Percentiles rank a stretch among this genome's conserved stretches.
Evolutionary conservation across 2,113 vertebrate genomes (phyloP).

Genomic region (Leiothrix lutea): DNA sequence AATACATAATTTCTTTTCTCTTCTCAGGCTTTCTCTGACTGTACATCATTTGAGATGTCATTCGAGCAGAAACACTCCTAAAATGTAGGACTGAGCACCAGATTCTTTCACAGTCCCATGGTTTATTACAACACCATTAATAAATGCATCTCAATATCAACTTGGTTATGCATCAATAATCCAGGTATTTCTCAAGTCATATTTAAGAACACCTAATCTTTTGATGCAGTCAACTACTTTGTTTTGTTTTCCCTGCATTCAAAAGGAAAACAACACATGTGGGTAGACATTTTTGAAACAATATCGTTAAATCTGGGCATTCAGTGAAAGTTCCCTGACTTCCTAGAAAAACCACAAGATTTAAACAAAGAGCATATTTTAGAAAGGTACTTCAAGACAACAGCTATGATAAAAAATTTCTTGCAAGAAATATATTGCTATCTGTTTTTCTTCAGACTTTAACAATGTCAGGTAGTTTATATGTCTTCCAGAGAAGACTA

Average conservation of each 20-base stretch:
- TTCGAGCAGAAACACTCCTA: background rate
- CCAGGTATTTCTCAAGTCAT: background rate
- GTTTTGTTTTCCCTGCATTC: background rate
- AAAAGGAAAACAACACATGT: background rate
- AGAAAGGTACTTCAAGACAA: background rate
- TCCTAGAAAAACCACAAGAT: background rate
- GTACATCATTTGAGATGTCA: background rate
- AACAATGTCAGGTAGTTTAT: background rate
- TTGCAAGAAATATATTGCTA: background rate
- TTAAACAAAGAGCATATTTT: background rate
- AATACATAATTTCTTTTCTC: background rate
- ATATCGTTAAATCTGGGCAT: background rate
- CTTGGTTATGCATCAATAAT: background rate
- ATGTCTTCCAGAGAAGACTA: background rate
- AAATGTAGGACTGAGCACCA: background rate
- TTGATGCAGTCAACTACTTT: background rate
- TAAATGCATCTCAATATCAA: background rate
- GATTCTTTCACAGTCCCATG: background rate
- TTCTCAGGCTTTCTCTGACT: background rate
- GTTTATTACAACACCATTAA: background rate
- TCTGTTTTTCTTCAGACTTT: constrained; percentile 6
- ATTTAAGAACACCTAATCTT: background rate
- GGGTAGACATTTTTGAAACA: background rate
- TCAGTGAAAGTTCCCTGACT: background rate
- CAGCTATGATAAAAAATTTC: background rate